Evolutionary conservation across 2,113 vertebrate genomes (phyloP), one percentile per base, ranked within the genome.

Genomic region (Lycaon pictus): DNA sequence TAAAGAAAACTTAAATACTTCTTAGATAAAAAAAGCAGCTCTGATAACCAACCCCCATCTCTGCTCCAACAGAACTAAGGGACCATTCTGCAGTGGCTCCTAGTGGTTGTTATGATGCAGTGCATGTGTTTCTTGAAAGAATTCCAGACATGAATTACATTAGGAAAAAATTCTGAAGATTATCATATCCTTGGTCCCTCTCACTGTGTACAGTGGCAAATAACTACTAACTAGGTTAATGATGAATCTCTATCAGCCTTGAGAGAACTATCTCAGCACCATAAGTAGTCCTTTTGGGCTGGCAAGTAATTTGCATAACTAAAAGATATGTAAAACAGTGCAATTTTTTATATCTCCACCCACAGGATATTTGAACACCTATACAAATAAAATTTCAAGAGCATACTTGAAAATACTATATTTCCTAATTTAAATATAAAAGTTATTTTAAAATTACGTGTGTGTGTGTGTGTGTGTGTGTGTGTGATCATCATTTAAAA

Each of bases 361-460:
- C 3, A 72, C 5, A 43, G 43, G 11, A 72, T 9, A 56, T 20
- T 82, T 71, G 23, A 43, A 77, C 16, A 85, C 15, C 37, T 56
- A 29, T 12, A 58, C 48, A 82, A 72, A 62, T 85, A 94, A 88
- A 83, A 88, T 63, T 56, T 84, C 32, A 71, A 74, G 16, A 74
- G 63, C 16, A 9, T 23, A 11, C 16, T 77, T 23, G 13, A 13
- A 7, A 48, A 19, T n/a, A 11, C 19, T 76, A 74, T 32, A 81
- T 74, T 82, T 67, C 29, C 67, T 20, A 6, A 74, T 67, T 76
- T 82, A 90, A 85, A 90, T 91, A 29, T n/a, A 55, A 79, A 81
- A 87, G 2, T 53, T 96, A 83, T 86, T 91, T 96, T 25, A 25
- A 81, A 80, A 94, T 96, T 60, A 79, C 25, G 29, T 53, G 32